These are phyloP conservation scores for Rhodinocichla rosea DNA, from an alignment of 2,113 vertebrate genomes.

Conservation along the genomic window DNA sequence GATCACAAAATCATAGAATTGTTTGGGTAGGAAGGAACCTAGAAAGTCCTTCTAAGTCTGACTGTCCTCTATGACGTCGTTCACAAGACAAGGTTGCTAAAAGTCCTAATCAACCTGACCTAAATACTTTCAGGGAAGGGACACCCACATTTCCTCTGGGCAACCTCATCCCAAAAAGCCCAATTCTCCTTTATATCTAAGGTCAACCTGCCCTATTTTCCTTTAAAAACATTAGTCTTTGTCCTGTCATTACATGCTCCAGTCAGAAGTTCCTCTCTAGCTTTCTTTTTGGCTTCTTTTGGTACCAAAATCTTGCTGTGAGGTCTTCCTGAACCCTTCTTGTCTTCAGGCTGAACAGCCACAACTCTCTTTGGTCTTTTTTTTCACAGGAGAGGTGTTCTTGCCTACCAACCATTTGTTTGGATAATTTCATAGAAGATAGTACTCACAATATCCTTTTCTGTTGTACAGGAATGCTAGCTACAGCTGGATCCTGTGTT, in stretches of 20 bases:
- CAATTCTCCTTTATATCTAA: not conserved
- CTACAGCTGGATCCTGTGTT: not conserved
- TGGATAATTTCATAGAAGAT: not conserved
- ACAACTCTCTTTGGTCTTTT: not conserved
- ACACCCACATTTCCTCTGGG: not conserved
- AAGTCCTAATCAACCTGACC: rapidly evolving
- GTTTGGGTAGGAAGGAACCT: not conserved
- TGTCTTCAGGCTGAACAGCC: not conserved
- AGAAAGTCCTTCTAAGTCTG: not conserved
- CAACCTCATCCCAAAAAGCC: rapidly evolving
- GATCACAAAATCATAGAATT: not conserved
- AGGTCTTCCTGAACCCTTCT: not conserved
- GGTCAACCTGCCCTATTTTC: not conserved
- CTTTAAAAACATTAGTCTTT: not conserved
- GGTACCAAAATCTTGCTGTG: not conserved
- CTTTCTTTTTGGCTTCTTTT: not conserved
- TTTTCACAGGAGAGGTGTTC: not conserved
- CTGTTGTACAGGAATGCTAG: not conserved
- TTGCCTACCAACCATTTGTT: not conserved
- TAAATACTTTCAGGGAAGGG: not conserved
- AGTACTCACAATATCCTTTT: not conserved
- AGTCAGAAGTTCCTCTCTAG: not conserved
- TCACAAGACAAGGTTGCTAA: not conserved
- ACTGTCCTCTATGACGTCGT: not conserved
- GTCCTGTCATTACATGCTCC: not conserved